phyloP scores from a whole-genome alignment of 2,113 vertebrate species.

The Irena cyanogastra region DNA sequence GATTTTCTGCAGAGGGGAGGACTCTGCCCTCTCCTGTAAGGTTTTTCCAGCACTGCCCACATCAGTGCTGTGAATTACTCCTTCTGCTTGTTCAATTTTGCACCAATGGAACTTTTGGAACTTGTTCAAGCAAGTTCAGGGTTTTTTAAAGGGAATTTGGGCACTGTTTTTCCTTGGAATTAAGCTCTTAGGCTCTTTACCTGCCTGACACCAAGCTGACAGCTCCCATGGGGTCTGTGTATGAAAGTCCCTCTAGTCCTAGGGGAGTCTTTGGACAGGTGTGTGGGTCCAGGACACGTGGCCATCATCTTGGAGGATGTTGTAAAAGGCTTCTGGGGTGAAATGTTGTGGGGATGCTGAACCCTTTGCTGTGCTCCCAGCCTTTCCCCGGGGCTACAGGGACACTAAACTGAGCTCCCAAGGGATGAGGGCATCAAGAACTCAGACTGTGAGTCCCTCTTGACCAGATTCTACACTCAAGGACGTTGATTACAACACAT shows the following conservation, averaged over 20 bases:
- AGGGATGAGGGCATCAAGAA: background rate
- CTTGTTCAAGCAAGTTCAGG: background rate
- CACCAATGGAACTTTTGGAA: background rate
- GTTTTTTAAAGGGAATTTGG: background rate
- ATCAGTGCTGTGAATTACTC: background rate
- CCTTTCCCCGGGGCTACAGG: background rate
- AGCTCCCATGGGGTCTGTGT: background rate
- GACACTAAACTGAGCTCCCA: background rate
- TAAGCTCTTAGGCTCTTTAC: background rate
- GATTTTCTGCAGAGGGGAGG: background rate
- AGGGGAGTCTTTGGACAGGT: background rate
- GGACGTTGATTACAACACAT: background rate
- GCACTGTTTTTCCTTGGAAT: background rate
- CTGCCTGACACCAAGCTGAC: background rate
- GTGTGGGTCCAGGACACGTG: fast-evolving
- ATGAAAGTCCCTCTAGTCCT: fast-evolving
- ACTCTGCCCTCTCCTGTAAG: background rate
- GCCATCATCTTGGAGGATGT: background rate
- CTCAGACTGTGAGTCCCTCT: background rate
- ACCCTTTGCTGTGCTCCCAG: background rate
- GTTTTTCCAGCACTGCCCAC: background rate
- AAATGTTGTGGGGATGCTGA: background rate
- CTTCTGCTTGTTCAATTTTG: background rate
- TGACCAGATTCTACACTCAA: fast-evolving
- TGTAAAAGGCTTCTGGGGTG: background rate